Evolutionary conservation across 2,888 invertebrate species (phyloP).

Genomic region (Alsophila aescularia): DNA sequence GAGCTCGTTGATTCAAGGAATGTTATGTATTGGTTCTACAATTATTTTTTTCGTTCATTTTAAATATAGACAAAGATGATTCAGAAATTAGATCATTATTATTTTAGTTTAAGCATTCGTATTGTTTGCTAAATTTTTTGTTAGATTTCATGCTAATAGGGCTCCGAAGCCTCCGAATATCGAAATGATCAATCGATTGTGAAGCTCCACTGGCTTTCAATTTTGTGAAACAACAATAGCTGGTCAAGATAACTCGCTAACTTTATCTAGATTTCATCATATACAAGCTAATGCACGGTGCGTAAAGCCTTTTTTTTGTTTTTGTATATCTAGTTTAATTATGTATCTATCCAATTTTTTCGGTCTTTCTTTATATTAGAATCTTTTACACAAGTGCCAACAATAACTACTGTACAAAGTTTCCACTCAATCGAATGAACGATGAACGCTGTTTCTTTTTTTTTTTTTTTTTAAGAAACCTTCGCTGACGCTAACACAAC

Average conservation of each 20-base stretch:
- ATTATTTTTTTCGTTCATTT: background rate
- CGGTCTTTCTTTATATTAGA: no score
- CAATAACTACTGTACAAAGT: no score
- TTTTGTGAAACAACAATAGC: constrained; percentile 7
- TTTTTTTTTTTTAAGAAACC: no score
- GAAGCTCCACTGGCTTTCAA: background rate
- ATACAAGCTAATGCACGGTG: no score
- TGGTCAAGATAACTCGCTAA: background rate
- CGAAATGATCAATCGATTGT: constrained; percentile 9
- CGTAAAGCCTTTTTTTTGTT: no score
- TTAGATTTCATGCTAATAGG: background rate
- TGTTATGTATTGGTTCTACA: background rate
- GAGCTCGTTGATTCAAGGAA: constrained; percentile 4
- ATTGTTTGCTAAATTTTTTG: background rate
- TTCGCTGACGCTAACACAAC: no score
- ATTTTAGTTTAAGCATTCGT: background rate
- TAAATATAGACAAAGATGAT: no score
- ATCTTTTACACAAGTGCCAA: no score
- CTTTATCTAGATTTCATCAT: constrained; percentile 3
- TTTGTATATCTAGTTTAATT: no score
- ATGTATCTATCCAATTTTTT: no score
- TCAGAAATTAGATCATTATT: background rate
- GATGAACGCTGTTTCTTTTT: no score
- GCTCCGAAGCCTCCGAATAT: background rate
- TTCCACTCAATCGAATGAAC: no score